A percentile compares a stretch with the other conserved stretches of the same genome.
Evolutionary conservation across 2,797 vertebrate species (phyloP).

Genomic region (Dromococcyx pavoninus): DNA sequence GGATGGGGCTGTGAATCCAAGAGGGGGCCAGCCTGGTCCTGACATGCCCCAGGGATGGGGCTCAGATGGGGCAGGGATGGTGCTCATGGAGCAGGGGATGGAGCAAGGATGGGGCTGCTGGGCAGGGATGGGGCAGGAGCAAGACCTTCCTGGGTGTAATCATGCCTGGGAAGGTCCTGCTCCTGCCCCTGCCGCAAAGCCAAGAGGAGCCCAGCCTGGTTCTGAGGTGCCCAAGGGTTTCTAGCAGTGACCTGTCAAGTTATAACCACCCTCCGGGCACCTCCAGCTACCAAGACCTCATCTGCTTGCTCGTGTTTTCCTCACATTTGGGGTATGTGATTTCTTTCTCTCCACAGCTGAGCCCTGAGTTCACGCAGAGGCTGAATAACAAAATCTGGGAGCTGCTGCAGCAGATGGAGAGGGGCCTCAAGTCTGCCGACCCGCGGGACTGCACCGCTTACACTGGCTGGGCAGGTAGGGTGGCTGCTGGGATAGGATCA

Average conservation of each 20-base stretch:
- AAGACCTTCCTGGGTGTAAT: too few species aligned
- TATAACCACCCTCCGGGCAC: accelerated
- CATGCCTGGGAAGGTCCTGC: not conserved
- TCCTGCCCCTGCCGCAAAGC: not conserved
- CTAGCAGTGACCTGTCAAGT: not conserved
- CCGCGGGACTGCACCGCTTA: constrained; percentile 87
- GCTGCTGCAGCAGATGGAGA: constrained; percentile 90
- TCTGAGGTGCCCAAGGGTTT: not conserved
- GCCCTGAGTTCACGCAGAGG: constrained; percentile 84
- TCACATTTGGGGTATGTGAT: not conserved
- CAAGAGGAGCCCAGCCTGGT: not conserved
- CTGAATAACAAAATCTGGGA: constrained; percentile 86
- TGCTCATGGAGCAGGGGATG: too few species aligned
- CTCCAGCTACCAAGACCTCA: too few species aligned
- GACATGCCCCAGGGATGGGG: too few species aligned
- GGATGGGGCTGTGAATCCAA: too few species aligned
- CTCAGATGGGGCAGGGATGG: too few species aligned
- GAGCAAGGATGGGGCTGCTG: too few species aligned
- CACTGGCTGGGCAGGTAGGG: constrained; percentile 92
- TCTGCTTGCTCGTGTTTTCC: not conserved
- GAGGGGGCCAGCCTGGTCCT: too few species aligned
- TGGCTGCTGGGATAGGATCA: accelerated
- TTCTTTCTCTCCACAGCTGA: constrained; percentile 77
- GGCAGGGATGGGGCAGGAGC: too few species aligned
- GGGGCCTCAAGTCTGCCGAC: constrained; percentile 88